Evolutionary conservation across 37 sponge, comb jelly and placozoan species (phyloP).

Genomic region (Ianthella basta): DNA sequence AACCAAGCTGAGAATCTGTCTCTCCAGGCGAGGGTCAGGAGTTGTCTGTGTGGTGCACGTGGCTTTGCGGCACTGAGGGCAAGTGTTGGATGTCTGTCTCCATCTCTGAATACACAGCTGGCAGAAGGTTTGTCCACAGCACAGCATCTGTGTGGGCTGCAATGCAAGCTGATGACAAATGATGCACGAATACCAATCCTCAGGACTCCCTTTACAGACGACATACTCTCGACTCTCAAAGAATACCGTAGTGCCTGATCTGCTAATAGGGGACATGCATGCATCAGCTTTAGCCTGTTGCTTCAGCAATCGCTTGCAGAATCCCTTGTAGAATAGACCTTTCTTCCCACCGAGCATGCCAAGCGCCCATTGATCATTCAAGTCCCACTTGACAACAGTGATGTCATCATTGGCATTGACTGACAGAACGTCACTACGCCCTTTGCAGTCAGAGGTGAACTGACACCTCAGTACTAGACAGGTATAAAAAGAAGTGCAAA

Average conservation of each 20-base stretch:
- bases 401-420: background rate
- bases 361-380: background rate
- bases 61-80: background rate
- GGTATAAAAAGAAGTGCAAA: background rate
- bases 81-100: background rate
- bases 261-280: background rate
- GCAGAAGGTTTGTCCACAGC: background rate
- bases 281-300: background rate
- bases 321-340: background rate
- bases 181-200: background rate
- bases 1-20: background rate
- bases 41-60: background rate
- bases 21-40: background rate
- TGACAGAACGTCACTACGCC: background rate
- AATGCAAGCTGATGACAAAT: background rate
- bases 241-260: background rate
- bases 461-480: background rate
- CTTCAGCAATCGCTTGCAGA: background rate
- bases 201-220: background rate
- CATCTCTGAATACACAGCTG: background rate
- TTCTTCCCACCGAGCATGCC: background rate
- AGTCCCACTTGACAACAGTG: background rate
- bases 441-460: background rate
- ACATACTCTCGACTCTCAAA: background rate
- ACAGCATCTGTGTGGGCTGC: background rate